A percentile compares a stretch with the other conserved stretches of the same genome.
These are phyloP conservation scores for Drosophila suboccidentalis DNA, from an alignment of 2,888 invertebrate genomes.

Conservation along the genomic window DNA sequence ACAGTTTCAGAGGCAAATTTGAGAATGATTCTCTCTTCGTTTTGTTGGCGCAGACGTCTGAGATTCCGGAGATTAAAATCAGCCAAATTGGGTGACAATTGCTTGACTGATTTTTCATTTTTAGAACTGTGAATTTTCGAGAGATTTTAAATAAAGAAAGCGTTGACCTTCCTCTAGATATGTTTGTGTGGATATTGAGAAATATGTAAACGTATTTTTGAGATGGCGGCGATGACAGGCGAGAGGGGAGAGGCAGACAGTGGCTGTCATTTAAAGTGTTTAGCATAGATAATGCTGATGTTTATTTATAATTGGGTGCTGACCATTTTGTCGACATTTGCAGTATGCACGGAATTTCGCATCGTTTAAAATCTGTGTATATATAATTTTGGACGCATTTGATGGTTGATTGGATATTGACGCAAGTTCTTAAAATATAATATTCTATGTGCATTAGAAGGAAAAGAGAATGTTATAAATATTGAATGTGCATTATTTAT, in stretches of 20 bases:
- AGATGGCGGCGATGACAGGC: conserved; percentile 35
- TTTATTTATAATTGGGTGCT: conserved; percentile 49
- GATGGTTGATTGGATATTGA: conserved; percentile 6
- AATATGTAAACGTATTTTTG: conserved; percentile 3
- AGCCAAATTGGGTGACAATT: conserved; percentile 40
- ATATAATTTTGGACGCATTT: conserved; percentile 9
- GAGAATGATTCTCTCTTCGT: background rate
- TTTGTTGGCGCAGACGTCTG: background rate
- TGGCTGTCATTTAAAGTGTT: conserved; percentile 22
- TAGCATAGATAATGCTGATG: conserved; percentile 39
- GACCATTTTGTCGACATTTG: conserved; percentile 26
- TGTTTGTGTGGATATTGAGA: background rate
- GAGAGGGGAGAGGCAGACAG: background rate
- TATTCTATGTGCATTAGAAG: background rate
- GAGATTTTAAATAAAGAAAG: conserved; percentile 31
- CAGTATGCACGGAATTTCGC: conserved; percentile 38
- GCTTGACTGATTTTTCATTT: conserved; percentile 17
- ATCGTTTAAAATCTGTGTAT: conserved; percentile 24
- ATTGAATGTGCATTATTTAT: background rate
- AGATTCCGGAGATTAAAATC: conserved; percentile 9
- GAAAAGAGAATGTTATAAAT: background rate
- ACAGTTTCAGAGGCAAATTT: conserved; percentile 13
- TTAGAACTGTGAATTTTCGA: background rate
- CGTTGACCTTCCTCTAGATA: conserved; percentile 55
- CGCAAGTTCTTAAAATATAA: background rate